phyloP scores from a whole-genome alignment of 2,797 vertebrate genomes.

The Leuciscus waleckii region DNA sequence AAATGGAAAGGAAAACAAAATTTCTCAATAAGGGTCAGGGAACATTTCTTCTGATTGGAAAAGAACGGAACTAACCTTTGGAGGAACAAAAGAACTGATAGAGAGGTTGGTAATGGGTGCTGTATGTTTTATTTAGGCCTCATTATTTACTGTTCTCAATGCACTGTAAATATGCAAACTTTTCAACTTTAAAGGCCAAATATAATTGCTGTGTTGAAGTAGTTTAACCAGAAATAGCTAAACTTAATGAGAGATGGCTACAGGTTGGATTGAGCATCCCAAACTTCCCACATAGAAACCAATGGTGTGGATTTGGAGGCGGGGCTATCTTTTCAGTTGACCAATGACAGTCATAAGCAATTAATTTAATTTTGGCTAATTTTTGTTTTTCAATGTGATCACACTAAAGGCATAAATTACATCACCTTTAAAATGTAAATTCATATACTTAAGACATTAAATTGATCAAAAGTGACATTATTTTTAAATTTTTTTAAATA shows the following conservation, averaged over 20 bases:
- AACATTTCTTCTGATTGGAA: conserved; percentile 60
- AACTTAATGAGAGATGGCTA: not conserved
- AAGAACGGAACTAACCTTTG: conserved; percentile 46
- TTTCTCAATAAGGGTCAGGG: conserved; percentile 63
- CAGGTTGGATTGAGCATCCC: not conserved
- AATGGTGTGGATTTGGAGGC: not conserved
- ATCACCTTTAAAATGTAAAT: not conserved
- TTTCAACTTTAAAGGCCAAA: not conserved
- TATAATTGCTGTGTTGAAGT: not conserved
- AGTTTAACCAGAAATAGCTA: not conserved
- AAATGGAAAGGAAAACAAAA: conserved; percentile 63
- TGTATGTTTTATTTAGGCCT: conserved; percentile 16
- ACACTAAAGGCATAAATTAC: no score
- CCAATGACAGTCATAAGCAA: conserved; percentile 2
- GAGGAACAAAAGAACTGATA: conserved; percentile 30
- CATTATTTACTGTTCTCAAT: conserved; percentile 24
- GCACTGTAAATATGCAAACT: not conserved
- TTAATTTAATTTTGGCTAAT: not conserved
- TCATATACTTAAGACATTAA: not conserved
- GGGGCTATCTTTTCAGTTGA: not conserved
- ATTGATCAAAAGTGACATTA: not conserved
- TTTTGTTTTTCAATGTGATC: not conserved
- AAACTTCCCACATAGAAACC: not conserved
- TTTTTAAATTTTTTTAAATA: not conserved
- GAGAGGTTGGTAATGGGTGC: conserved; percentile 44